Evolutionary conservation across 2,888 invertebrate genomes (phyloP).

Genomic region (Adelphocoris suturalis): DNA sequence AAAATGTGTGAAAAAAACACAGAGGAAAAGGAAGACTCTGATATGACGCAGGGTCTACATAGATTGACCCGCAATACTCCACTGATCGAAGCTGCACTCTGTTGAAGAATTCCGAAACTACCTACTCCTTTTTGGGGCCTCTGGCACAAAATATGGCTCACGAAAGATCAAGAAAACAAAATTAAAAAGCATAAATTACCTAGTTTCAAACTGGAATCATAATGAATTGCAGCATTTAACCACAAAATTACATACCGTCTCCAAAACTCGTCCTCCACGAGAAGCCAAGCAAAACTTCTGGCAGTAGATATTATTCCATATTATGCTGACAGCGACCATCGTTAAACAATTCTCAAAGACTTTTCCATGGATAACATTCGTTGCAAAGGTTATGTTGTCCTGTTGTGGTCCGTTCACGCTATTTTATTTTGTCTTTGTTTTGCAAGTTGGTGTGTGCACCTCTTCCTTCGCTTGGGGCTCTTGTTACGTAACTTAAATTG

Average conservation of each 20-base stretch:
- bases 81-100: not conserved
- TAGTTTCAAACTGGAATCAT: not conserved
- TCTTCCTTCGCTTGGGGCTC: not conserved
- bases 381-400: not conserved
- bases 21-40: not conserved
- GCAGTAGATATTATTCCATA: no score
- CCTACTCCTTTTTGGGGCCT: no score
- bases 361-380: not conserved
- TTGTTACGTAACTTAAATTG: constrained; percentile 11
- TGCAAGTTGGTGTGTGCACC: not conserved
- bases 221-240: no score
- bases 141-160: no score
- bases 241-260: no score
- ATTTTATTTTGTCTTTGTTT: not conserved
- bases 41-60: not conserved
- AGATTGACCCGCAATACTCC: not conserved
- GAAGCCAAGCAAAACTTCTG: no score
- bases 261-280: no score
- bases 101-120: not conserved
- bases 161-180: no score
- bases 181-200: not conserved
- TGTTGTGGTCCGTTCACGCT: not conserved
- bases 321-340: no score
- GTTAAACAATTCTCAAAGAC: no score
- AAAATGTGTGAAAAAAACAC: not conserved